phyloP scores from a whole-genome alignment of 2,797 vertebrate species.

The Nyctibius grandis region DNA sequence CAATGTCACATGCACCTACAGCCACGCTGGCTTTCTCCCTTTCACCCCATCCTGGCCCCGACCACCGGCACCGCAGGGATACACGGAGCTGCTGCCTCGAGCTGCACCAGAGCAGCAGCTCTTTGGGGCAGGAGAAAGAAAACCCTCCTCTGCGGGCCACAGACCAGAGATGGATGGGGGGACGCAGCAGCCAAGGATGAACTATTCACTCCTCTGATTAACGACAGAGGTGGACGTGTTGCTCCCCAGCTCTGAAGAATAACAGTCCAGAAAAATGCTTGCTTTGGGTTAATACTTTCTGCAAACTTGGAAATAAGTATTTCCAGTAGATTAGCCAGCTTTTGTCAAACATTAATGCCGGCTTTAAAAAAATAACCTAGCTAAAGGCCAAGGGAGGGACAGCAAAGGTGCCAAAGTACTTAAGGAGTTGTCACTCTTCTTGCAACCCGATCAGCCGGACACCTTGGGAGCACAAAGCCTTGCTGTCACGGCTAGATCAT shows the following conservation, averaged over 20 bases:
- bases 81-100: rapidly evolving
- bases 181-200: rapidly evolving
- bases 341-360: conserved; percentile 21
- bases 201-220: background rate
- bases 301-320: conserved; percentile 17
- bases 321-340: conserved; percentile 23
- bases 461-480: background rate
- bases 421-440: background rate
- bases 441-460: background rate
- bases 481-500: background rate
- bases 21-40: background rate
- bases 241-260: background rate
- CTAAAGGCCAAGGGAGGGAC: background rate
- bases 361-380: background rate
- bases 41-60: rapidly evolving
- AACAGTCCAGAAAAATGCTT: background rate
- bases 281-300: conserved; percentile 12
- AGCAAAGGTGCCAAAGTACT: background rate
- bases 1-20: background rate
- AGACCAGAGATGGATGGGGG: background rate
- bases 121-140: background rate
- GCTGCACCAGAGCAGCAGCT: background rate
- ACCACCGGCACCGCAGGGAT: rapidly evolving
- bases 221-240: background rate
- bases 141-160: background rate